A percentile compares a stretch with the other conserved stretches of the same genome.
Conservation (phyloP, 2,113 vertebrate genomes). For the Microtus ochrogaster region DNA sequence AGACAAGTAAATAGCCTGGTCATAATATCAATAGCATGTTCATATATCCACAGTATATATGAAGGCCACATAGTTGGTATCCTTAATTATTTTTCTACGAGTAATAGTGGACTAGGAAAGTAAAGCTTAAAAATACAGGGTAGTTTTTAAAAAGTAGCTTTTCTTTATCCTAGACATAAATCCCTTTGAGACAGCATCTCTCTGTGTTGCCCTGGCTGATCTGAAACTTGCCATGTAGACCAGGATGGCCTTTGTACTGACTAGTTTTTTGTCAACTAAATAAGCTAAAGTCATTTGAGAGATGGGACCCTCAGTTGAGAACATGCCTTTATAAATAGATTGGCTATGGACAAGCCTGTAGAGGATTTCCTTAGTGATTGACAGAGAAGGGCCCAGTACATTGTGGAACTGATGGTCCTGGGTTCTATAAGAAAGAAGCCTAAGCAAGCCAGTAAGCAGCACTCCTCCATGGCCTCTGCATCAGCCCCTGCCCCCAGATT, state of each 20-base stretch:
- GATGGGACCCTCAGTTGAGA: background rate
- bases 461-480: background rate
- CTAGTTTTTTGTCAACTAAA: background rate
- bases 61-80: background rate
- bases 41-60: background rate
- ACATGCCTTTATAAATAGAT: background rate
- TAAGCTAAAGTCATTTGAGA: background rate
- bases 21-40: background rate
- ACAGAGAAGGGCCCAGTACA: background rate
- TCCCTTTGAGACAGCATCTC: background rate
- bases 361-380: background rate
- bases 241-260: background rate
- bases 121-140: background rate
- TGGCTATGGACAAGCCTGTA: background rate
- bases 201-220: background rate
- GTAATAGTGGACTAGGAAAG: background rate
- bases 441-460: background rate
- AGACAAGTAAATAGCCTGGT: background rate
- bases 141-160: background rate
- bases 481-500: background rate
- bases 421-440: background rate
- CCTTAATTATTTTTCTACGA: background rate
- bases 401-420: background rate
- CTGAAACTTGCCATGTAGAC: background rate
- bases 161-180: background rate